Conservation (phyloP, 2,113 vertebrate species). For the Myotis davidii region DNA sequence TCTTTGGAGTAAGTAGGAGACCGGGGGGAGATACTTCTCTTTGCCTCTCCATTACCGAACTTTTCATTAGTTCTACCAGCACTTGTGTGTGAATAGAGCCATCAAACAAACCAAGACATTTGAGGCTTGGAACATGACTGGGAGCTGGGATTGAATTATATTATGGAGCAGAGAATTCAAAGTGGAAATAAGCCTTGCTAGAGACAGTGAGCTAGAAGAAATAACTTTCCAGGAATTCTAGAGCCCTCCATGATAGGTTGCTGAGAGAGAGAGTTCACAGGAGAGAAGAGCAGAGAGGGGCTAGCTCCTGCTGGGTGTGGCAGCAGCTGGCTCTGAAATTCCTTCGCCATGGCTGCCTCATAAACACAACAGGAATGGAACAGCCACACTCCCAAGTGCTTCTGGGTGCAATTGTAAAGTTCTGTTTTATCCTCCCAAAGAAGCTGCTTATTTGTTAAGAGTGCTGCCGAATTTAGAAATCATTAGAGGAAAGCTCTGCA, state of each 20-base stretch:
- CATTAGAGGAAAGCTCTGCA: neutral
- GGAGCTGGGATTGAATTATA: neutral
- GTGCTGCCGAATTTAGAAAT: constrained; percentile 12
- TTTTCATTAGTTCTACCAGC: neutral
- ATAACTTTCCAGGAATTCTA: neutral
- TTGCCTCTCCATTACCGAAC: neutral
- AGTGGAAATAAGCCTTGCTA: neutral
- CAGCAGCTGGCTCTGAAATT: neutral
- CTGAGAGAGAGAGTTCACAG: neutral
- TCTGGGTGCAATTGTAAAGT: neutral
- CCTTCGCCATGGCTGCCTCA: neutral
- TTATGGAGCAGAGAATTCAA: neutral
- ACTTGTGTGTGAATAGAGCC: neutral
- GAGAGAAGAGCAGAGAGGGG: neutral
- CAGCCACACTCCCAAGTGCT: neutral
- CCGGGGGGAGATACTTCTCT: neutral
- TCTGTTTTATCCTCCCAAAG: neutral
- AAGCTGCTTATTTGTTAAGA: neutral
- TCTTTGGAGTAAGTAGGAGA: neutral
- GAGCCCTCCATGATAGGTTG: neutral
- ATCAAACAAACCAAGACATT: neutral
- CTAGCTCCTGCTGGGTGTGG: neutral
- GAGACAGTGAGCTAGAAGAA: neutral
- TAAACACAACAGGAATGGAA: neutral
- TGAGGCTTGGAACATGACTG: neutral